These are phyloP conservation scores for Nasua narica DNA, from an alignment of 2,797 vertebrate species.

Conservation along the genomic window DNA sequence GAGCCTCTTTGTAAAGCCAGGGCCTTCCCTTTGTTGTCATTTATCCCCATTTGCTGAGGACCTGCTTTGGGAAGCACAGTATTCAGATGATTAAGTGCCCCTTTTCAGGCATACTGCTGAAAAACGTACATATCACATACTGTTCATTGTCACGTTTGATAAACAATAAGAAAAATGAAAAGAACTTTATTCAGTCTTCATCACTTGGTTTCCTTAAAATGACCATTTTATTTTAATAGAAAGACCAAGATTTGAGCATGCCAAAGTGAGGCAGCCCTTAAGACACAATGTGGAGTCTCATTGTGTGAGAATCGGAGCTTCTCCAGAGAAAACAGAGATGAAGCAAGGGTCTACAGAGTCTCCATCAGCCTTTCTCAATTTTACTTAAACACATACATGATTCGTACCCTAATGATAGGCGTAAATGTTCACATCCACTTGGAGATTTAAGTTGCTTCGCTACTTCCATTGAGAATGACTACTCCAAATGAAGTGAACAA, in stretches of 20 bases:
- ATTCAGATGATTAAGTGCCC: not conserved
- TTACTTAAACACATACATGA: not conserved
- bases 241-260: not conserved
- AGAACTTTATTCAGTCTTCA: not conserved
- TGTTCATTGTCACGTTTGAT: not conserved
- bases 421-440: not conserved
- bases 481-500: not conserved
- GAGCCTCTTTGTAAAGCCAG: too few relatives aligned
- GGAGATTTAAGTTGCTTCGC: not conserved
- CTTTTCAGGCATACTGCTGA: not conserved
- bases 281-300: not conserved
- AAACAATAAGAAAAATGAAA: not conserved
- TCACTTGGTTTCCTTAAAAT: not conserved
- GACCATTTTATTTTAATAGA: not conserved
- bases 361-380: not conserved
- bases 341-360: not conserved
- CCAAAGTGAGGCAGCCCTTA: not conserved
- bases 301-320: too few relatives aligned
- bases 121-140: not conserved
- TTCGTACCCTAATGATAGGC: not conserved
- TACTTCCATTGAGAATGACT: not conserved
- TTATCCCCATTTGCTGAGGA: not conserved
- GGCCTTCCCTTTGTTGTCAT: not conserved
- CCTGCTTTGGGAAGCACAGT: not conserved
- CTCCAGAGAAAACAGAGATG: not conserved